Conservation (phyloP, 1,140 invertebrate genomes). For the Aphis gossypii region DNA sequence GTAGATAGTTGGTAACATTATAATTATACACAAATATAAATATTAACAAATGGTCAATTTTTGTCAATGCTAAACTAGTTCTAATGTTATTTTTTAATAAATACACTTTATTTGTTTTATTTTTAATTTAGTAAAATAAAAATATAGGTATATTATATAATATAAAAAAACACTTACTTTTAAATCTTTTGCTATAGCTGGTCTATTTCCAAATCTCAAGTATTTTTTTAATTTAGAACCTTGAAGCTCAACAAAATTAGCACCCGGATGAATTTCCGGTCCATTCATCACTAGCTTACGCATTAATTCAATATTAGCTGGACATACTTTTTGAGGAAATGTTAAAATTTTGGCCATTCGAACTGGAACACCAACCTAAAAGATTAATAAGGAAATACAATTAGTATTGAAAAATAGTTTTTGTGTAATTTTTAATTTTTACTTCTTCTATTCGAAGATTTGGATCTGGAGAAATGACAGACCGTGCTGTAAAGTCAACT, state of each 20-base stretch:
- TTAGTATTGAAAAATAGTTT: slow-evolving; percentile 23
- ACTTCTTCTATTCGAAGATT: slow-evolving; percentile 97
- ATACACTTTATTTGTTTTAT: background rate
- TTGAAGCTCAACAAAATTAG: slow-evolving; percentile 86
- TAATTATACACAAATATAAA: too few species aligned
- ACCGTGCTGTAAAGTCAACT: slow-evolving; percentile 97
- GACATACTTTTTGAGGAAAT: slow-evolving; percentile 92
- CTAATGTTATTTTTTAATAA: background rate
- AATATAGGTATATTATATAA: slow-evolving; percentile 61
- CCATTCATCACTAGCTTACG: slow-evolving; percentile 89
- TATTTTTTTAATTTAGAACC: slow-evolving; percentile 79
- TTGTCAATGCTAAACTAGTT: background rate
- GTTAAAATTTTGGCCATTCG: slow-evolving; percentile 96
- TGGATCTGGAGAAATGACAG: slow-evolving; percentile 99
- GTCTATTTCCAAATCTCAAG: slow-evolving; percentile 89
- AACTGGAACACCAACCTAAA: slow-evolving; percentile 90
- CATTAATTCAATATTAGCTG: slow-evolving; percentile 87
- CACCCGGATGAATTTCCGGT: slow-evolving; percentile 91
- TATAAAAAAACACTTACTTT: slow-evolving; percentile 67
- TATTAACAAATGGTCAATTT: background rate
- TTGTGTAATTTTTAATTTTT: slow-evolving; percentile 52
- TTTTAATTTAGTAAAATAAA: background rate
- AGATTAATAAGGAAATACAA: slow-evolving; percentile 59
- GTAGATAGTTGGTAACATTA: too few species aligned
- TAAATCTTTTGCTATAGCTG: slow-evolving; percentile 85